phyloP scores from a whole-genome alignment of 1,140 invertebrate genomes.

The Drosophila lowei region DNA sequence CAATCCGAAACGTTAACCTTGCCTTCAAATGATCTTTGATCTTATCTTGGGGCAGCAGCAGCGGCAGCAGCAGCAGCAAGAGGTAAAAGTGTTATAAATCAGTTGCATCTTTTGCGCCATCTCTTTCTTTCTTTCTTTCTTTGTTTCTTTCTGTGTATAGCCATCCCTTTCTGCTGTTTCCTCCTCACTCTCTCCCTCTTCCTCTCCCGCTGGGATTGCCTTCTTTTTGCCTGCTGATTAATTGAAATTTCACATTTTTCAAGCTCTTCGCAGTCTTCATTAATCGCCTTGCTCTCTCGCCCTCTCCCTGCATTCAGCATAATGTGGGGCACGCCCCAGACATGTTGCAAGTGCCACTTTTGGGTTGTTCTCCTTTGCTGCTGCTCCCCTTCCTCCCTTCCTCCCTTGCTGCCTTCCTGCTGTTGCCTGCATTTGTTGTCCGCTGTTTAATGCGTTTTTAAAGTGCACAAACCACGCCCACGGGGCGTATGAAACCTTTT shows the following conservation, averaged over 20 bases:
- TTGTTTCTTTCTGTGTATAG: neutral
- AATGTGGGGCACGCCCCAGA: constrained; percentile 57
- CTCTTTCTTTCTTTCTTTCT: constrained; percentile 5
- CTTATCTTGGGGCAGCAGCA: constrained; percentile 47
- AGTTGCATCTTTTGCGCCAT: too few species aligned
- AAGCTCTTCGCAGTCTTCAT: constrained; percentile 28
- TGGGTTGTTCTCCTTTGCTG: constrained; percentile 23
- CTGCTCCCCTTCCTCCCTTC: neutral
- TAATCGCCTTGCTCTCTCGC: constrained; percentile 40
- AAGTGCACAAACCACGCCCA: constrained; percentile 58
- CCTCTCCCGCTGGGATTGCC: neutral
- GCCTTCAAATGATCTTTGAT: constrained; percentile 64
- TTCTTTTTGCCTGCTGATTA: constrained; percentile 34
- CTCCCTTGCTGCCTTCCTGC: neutral
- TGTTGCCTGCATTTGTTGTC: constrained; percentile 45
- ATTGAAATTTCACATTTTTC: constrained; percentile 68
- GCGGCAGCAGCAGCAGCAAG: constrained; percentile 8
- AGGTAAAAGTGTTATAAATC: constrained; percentile 65
- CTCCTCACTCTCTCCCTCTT: too few species aligned
- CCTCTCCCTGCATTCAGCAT: constrained; percentile 29
- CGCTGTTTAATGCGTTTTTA: constrained; percentile 61
- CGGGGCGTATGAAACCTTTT: constrained; percentile 44
- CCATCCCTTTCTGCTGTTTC: neutral
- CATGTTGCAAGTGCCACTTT: constrained; percentile 76
- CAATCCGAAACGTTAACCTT: constrained; percentile 43